phyloP scores from a whole-genome alignment of 2,888 invertebrate species.

The Drosophila macrospina region DNA sequence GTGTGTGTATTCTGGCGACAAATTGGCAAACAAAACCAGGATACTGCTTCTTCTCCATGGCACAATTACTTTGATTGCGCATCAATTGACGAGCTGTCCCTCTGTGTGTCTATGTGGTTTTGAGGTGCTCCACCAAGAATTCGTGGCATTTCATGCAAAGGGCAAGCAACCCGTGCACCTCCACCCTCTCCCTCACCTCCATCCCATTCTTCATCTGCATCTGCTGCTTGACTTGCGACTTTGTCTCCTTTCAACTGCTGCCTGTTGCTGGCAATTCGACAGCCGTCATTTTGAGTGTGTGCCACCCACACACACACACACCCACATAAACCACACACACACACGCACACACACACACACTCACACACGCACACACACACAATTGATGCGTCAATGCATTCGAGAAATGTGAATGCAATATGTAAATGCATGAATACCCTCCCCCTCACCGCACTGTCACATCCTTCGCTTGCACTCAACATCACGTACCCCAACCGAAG shows the following conservation, averaged over 20 bases:
- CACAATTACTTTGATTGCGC: conserved; percentile 65
- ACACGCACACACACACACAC: conserved; percentile 33
- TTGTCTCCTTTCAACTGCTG: conserved; percentile 1
- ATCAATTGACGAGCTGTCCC: conserved; percentile 38
- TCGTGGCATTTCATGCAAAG: conserved; percentile 24
- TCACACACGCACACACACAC: conserved; percentile 11
- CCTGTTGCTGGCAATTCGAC: conserved; percentile 38
- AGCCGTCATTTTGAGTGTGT: conserved; percentile 44
- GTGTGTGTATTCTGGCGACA: conserved; percentile 33
- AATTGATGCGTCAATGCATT: conserved; percentile 29
- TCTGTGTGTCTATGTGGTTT: conserved; percentile 1
- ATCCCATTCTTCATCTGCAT: too few species aligned
- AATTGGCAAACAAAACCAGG: conserved; percentile 50
- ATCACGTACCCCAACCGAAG: conserved; percentile 23
- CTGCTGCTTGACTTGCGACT: too few species aligned
- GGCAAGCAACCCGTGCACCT: background rate
- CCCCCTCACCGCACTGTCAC: background rate
- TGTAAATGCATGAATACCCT: conserved; percentile 2
- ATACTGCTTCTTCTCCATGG: conserved; percentile 2
- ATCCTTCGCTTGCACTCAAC: background rate
- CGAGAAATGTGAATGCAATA: conserved; percentile 38
- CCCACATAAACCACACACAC: conserved; percentile 12
- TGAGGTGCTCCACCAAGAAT: conserved; percentile 12
- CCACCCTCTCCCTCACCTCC: too few species aligned
- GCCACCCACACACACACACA: conserved; percentile 35